These are phyloP conservation scores for Ypsolopha scabrella DNA, from an alignment of 2,888 invertebrate species.

Conservation along the genomic window DNA sequence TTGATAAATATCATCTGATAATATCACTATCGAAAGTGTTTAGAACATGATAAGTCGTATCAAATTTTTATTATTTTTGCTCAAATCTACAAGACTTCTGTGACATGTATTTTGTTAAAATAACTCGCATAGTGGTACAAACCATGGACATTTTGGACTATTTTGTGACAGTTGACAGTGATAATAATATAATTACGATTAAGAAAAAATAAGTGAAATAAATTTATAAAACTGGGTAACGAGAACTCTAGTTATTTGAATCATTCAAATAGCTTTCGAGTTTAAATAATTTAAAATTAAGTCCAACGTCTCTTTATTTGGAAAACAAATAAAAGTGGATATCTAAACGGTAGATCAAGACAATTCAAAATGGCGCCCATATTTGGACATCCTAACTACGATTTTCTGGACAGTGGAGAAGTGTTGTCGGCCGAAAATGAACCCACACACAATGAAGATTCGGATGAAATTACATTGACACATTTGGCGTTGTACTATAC, in stretches of 20 bases:
- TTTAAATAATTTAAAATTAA: neutral
- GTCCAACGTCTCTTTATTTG: neutral
- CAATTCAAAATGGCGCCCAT: conserved; percentile 39
- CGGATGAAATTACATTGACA: conserved; percentile 14
- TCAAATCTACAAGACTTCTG: too few species aligned
- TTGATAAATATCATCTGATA: too few species aligned
- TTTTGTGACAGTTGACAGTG: too few species aligned
- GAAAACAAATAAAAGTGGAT: neutral
- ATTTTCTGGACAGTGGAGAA: conserved; percentile 15
- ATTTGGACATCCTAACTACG: conserved; percentile 30
- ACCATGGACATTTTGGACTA: too few species aligned
- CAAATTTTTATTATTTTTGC: too few species aligned
- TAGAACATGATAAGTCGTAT: too few species aligned
- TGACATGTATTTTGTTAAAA: too few species aligned
- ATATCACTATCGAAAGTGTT: too few species aligned
- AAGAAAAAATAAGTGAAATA: neutral
- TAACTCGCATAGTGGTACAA: too few species aligned
- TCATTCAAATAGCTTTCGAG: conserved; percentile 7
- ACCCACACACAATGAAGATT: conserved; percentile 10
- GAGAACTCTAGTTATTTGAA: conserved; percentile 2
- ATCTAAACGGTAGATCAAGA: neutral
- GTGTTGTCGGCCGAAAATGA: conserved; percentile 14
- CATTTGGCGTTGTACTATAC: conserved; percentile 52
- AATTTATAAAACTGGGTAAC: neutral
- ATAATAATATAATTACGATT: too few species aligned